Base-by-base conservation (phyloP, 1,140 invertebrate genomes). In the Lepidurus couesii region DNA sequence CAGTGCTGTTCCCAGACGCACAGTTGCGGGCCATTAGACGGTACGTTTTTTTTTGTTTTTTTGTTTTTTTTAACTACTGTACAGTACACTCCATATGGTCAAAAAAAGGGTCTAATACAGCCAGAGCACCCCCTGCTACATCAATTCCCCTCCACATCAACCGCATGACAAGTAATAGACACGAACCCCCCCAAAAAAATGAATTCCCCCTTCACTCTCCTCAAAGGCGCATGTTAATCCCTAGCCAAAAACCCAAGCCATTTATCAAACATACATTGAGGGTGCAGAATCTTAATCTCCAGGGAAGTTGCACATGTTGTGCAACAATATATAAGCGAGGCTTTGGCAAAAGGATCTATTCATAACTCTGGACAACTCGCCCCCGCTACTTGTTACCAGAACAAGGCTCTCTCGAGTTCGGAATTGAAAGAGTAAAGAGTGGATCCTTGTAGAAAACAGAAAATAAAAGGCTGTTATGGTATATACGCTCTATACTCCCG, bases 151-250 rank as follows among this genome's bases (percentile, higher is more conserved):
- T 73, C 45, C 44, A 34, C 47, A 10, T 75, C 11, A 75, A 75
- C 43, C 10, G 24, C 74, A 75, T 16, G 43, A 75, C 74, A 75
- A 42, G 13, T 75, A 47, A 47, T 65, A 13, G 21, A 65, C 53
- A 13, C 53, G 16, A 65, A 13, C 53, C 53, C 13, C 13, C 13
- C 21, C 53, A 2, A n/a, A 7, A 13, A 65, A 65, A 65, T 13
- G 21, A 13, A 65, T 65, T n/a, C 53, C 16, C 53, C 53, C 53
- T 65, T 7, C 21, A n/a, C 21, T 65, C 21, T 21, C 16, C 53
- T 65, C 53, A 65, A 65, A 65, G 53, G 53, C 53, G 21, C 53
- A 21, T 65, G 53, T 65, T 65, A 65, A 65, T 65, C 53, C 53
- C 53, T 7, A 65, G 21, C 53, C 34, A 34, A 65, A 65, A 65